Evolutionary conservation across 2,113 vertebrate genomes (phyloP), one percentile per base, ranked within the genome.

Genomic region (Pyxicephalus adspersus): DNA sequence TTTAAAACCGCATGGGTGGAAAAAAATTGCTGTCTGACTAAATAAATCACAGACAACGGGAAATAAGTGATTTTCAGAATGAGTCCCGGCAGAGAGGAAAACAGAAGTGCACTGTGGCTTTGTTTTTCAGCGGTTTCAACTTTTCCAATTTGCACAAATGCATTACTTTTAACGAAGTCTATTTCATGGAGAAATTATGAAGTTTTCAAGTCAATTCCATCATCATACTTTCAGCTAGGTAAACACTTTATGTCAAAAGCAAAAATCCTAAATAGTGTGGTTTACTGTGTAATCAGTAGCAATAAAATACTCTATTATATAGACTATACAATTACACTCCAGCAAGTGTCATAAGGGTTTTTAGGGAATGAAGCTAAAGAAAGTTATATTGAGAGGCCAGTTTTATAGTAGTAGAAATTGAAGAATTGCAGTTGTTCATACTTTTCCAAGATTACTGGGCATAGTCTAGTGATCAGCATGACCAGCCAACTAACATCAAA

Each of bases 21-120:
- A 64, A 6, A 74, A 76, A 63, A 63, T 63, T 64, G 73, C 57
- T 16, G 57, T 76, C 73, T 76, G 57, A 76, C 73, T 18, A 76
- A 76, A 76, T 76, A 76, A 76, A 76, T 76, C 73, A 76, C 73
- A 61, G 57, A 76, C 57, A 64, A 76, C 22, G 58, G 34, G 73
- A 76, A 76, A 63, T 76, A 64, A 76, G 73, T 51, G 34, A 76
- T 76, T 76, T 76, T 63, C 58, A 38, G 18, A 76, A 76, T 76
- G 55, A 63, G 73, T 63, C 73, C 57, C 63, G 31, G 55, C 58
- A 60, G 70, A 34, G 31, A 75, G 55, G 54, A 75, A 63, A 75
- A 75, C 72, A 75, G 73, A 63, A 63, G 58, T 50, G 18, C 23
- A 76, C 58, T 76, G 73, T 64, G 22, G n/a, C 9, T 3, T 75